phyloP scores from a whole-genome alignment of 2,888 invertebrate species.

The Temnothorax unifasciatus region DNA sequence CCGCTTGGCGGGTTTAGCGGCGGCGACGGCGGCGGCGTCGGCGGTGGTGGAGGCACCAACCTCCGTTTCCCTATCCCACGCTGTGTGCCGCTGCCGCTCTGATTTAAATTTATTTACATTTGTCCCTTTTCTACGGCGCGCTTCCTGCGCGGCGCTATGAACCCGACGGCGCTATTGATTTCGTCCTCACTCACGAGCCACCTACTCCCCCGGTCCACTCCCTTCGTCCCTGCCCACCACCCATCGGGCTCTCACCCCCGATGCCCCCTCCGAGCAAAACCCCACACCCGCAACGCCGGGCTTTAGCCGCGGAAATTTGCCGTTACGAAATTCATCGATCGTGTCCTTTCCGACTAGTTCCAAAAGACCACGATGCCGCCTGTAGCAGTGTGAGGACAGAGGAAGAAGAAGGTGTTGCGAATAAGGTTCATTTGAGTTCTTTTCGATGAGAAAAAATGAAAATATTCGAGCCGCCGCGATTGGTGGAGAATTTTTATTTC shows the following conservation, averaged over 20 bases:
- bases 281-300: constrained; percentile 55
- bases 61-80: constrained; percentile 62
- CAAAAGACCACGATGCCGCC: constrained; percentile 51
- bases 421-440: not conserved
- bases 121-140: constrained; percentile 78
- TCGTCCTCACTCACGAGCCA: constrained; percentile 77
- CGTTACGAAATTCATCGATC: constrained; percentile 78
- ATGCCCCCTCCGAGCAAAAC: constrained; percentile 32
- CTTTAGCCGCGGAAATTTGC: constrained; percentile 75
- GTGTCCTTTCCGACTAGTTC: constrained; percentile 68
- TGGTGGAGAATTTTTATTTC: not conserved
- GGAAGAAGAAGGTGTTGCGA: constrained; percentile 10
- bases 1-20: constrained; percentile 76
- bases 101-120: constrained; percentile 84
- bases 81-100: constrained; percentile 64
- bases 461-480: not conserved
- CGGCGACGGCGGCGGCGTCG: constrained; percentile 31
- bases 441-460: not conserved
- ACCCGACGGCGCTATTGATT: constrained; percentile 79
- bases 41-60: constrained; percentile 28
- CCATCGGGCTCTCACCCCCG: constrained; percentile 53
- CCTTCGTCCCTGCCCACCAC: constrained; percentile 58
- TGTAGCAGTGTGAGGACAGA: constrained; percentile 5
- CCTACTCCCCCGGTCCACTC: constrained; percentile 67
- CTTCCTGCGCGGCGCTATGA: constrained; percentile 74